Base-by-base conservation (phyloP, 2,113 vertebrate genomes). In the Ammodytes marinus region DNA sequence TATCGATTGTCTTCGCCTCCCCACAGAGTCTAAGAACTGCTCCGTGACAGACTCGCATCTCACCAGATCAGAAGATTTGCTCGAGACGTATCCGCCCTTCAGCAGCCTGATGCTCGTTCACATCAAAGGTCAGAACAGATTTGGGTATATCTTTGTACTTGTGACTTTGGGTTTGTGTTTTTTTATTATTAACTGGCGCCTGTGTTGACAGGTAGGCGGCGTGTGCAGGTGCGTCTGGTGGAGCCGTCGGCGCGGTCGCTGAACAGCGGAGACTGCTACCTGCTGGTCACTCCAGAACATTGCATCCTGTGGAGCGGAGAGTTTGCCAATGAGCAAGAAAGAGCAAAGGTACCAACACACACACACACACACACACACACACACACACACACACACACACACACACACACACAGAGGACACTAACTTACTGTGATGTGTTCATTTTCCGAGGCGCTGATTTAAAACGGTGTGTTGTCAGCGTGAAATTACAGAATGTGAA, bases 201-300 rank as follows among this genome's bases (percentile, higher is more conserved):
- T 84, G 42, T 60, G 80, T 37, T 70, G 80, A 80, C 91, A 96
- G 96, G 96, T 43, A 89, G 91, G 80, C 91, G 80, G 78, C 91
- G 87, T 57, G 93, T 96, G 35, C 95, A 96, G 92, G 95, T 92
- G 10, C 94, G 95, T 11, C 87, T 96, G 89, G 95, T 94, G 80
- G 94, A 95, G 90, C 95, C 96, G 0, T 82, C 70, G 0, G 88
- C 63, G 0, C 69, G 43, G 3, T 95, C 93, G 0, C 91, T 96
- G 60, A 96, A 95, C 91, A 96, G 96, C 1, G 95, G 95, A 5
- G 96, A 95, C 92, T 96, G 96, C 82, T 96, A 95, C 90, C 91
- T 96, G 73, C 89, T 96, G 83, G 88, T 96, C 46, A 91, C 94
- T 0, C 77, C 90, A 0, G 82, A 93, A 17, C 67, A 89, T 27